Base-by-base conservation (phyloP, 2,888 invertebrate genomes). In the Microctonus hyperodae region DNA sequence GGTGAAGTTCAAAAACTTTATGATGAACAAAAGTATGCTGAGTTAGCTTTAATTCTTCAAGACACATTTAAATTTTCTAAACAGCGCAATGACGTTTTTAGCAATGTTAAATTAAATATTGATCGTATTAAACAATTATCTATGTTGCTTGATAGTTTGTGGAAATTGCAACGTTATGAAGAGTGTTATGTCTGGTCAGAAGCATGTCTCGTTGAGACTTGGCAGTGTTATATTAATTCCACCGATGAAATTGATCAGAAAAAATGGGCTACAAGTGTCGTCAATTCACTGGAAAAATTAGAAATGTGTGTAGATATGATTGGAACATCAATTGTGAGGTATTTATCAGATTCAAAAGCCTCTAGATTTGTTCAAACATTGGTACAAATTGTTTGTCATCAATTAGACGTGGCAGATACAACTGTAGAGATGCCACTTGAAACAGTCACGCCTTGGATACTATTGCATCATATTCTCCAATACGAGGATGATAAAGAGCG, bases 131-230 rank as follows among this genome's bases (percentile, higher is more conserved):
- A 85, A 23, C 88, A 88, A 75, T 78, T 88, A 28, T 76, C 83
- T 13, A 84, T 91, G 63, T 86, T 92, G 69, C 84, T 91, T 68
- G 91, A 92, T 68, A 88, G 90, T 50, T 87, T 91, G 68, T 90
- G 89, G 88, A 88, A 89, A 64, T 81, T 90, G 40, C 86, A 88
- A 65, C 87, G 89, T 65, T 85, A 84, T 67, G 80, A 85, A 78
- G 88, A 90, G 55, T 92, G 93, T 78, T 89, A 92, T 69, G 85
- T 89, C 72, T 95, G 94, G 94, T 89, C 91, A 1, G 90, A 95
- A 74, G 89, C 88, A 64, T 92, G 91, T 76, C 85, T 94, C 23
- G 88, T 92, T 78, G 94, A 94, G 85, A 87, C 91, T 1, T 85
- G 93, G 61, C 88, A 88, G 61, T 88, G 90, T 80, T 90, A 88